Base-by-base conservation (phyloP, 2,888 invertebrate species). In the Trichopoda pennipes region DNA sequence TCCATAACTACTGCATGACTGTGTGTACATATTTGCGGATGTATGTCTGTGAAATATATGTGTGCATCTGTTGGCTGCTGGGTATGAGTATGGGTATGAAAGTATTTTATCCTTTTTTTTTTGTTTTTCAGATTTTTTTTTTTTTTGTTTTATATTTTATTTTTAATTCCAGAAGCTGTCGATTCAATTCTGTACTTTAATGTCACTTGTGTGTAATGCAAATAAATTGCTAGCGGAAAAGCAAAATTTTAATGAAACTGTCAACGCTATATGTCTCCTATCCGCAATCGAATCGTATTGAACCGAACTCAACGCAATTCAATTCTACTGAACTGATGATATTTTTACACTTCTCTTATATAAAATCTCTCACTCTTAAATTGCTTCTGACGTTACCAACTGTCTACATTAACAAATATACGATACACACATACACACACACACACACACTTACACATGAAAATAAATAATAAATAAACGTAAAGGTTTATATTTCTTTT, bases 201-300 rank as follows among this genome's bases (percentile, higher is more conserved):
- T 77, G 77, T 80, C 77, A 81, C 81, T 74, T 69, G 68, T 74
- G 81, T 83, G 81, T 83, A 84, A 85, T 84, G 83, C 81, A 85
- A 85, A 85, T 85, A 85, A 75, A 85, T 84, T 81, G 84, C 81
- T 70, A 79, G 80, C 80, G 84, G 70, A 75, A 77, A 80, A 81
- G 73, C 77, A 81, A 81, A 84, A 80, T 83, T 84, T 85, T 85
- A 84, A 85, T 85, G 85, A 83, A 84, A 84, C 85, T 85, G 85
- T 85, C 85, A 84, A 75, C 84, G 75, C 75, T 81, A 21, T 63
- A 58, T 61, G 66, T 75, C 61, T 74, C 4, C 79, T 63, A 78
- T 78, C 77, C 77, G 70, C 73, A 74, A 73, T 73, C 53, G 53
- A 53, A 51, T 58, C n/a, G 75, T 10, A 75, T 28, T 44, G 76